Conservation (phyloP, 2,888 invertebrate genomes). For the Unio delphinus region DNA sequence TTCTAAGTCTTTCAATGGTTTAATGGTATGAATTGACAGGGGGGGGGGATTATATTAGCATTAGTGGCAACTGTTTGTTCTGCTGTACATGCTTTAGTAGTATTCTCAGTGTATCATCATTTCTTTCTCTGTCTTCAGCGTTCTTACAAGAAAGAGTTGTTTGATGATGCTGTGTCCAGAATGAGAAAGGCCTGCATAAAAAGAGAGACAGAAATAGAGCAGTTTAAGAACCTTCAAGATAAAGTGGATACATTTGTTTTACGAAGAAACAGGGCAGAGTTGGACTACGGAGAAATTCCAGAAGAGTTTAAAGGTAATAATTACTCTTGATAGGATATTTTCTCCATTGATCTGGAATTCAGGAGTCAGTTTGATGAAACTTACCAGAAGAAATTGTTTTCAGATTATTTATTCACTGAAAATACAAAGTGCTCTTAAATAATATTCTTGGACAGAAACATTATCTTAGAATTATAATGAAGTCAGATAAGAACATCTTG, state of each 20-base stretch:
- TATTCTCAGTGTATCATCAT: no score
- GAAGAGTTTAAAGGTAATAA: slow-evolving; percentile 87
- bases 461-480: no score
- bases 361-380: neutral
- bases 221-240: slow-evolving; percentile 77
- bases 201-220: slow-evolving; percentile 86
- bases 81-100: no score
- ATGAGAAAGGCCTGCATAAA: slow-evolving; percentile 89
- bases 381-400: neutral
- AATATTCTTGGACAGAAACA: no score
- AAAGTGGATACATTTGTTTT: slow-evolving; percentile 78
- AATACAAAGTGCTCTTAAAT: no score
- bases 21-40: no score
- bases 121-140: slow-evolving; percentile 75
- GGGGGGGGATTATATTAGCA: no score
- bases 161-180: slow-evolving; percentile 89
- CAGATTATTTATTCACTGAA: no score
- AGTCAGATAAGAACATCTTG: no score
- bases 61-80: no score
- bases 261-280: slow-evolving; percentile 87
- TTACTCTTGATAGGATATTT: neutral
- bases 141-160: slow-evolving; percentile 93
- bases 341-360: neutral
- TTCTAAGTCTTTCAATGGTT: no score
- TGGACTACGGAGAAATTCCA: slow-evolving; percentile 95